Conservation (phyloP, 2,797 vertebrate species). For the Poecile montanus region DNA sequence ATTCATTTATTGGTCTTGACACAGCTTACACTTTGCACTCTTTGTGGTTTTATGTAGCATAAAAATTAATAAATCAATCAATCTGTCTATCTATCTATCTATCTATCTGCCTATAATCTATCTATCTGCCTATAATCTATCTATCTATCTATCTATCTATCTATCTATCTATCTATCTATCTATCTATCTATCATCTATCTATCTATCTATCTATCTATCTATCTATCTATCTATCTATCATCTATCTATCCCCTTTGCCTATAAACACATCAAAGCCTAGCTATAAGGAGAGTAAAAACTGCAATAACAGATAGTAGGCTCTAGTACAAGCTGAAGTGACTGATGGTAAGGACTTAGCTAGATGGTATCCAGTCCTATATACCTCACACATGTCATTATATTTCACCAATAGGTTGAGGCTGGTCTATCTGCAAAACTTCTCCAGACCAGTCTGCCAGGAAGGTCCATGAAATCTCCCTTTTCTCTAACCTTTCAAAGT, state of each 20-base stretch:
- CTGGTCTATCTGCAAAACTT: not conserved
- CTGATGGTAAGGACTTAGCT: not conserved
- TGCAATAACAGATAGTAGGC: not conserved
- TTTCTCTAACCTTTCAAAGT: not conserved
- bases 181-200: not conserved
- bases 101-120: not conserved
- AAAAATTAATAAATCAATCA: not conserved
- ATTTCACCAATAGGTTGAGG: not conserved
- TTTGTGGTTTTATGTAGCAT: not conserved
- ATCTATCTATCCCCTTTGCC: not conserved
- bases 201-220: not conserved
- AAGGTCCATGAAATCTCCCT: not conserved
- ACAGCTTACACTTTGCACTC: not conserved
- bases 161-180: not conserved
- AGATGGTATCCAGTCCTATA: not conserved
- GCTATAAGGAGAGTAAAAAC: not conserved
- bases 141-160: not conserved
- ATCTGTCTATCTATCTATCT: not conserved
- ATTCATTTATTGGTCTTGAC: not conserved
- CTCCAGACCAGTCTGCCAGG: not conserved
- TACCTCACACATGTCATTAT: not conserved
- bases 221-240: not conserved
- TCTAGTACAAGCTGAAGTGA: not conserved
- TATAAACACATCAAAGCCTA: not conserved
- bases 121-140: not conserved